Percentiles rank a stretch among this genome's conserved stretches.
Conservation (phyloP, 2,113 vertebrate genomes). For the Columba janthina region DNA sequence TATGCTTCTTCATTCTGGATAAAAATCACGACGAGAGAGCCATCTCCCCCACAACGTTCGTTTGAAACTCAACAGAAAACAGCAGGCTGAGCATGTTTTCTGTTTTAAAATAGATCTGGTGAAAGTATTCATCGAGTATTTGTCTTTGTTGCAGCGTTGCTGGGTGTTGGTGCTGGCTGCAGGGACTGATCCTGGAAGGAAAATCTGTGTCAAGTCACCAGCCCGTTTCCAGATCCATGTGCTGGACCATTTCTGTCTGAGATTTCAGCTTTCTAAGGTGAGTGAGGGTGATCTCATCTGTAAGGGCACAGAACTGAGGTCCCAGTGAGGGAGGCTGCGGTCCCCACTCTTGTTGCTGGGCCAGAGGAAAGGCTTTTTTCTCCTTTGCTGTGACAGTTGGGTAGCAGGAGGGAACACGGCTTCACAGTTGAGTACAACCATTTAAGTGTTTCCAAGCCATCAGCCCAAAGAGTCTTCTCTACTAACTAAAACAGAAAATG, state of each 20-base stretch:
- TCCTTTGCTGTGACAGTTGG: not conserved
- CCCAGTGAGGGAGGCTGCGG: not conserved
- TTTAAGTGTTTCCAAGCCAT: not conserved
- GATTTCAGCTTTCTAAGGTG: not conserved
- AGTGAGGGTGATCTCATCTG: not conserved
- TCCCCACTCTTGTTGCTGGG: not conserved
- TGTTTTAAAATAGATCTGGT: slow-evolving; percentile 40
- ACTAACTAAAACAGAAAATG: not conserved
- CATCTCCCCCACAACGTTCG: not conserved
- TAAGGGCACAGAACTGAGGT: not conserved
- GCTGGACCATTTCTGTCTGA: not conserved
- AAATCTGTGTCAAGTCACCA: not conserved
- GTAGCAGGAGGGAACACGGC: not conserved
- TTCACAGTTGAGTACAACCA: not conserved
- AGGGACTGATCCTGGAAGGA: not conserved
- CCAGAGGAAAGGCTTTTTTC: not conserved
- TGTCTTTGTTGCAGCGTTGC: not conserved
- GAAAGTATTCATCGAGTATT: slow-evolving; percentile 35
- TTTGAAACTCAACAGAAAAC: slow-evolving; percentile 22
- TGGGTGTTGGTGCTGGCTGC: not conserved
- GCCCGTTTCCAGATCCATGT: not conserved
- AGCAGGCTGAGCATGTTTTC: not conserved
- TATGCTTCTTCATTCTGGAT: not conserved
- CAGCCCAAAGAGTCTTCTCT: not conserved
- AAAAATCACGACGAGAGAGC: not conserved